Base-by-base conservation (phyloP, 2,888 invertebrate species). In the Clivina fossor region DNA sequence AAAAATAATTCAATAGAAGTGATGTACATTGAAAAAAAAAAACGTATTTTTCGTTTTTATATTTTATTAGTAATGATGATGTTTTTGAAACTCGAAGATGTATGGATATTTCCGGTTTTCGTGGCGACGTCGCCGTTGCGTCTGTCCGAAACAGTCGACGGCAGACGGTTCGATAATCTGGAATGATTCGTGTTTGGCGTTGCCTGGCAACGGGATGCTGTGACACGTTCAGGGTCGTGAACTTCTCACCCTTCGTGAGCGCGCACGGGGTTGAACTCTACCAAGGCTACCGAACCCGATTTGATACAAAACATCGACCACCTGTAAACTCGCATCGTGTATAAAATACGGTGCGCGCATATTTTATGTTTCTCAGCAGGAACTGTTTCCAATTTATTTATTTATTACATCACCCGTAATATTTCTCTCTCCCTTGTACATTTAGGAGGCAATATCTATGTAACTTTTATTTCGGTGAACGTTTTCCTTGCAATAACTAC, bases 131-230 rank as follows among this genome's bases (percentile, higher is more conserved):
- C 38, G 50, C 47, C 55, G 55, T 48, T 50, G 50, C 56, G 59
- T 58, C 58, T 61, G 59, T 58, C 58, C 61, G 60, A 53, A n/a
- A n/a, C n/a, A n/a, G n/a, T n/a, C n/a, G n/a, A n/a, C n/a, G n/a
- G 53, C 59, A 56, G 54, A 44, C 60, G 59, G 62, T 62, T 62
- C 62, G 56, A 64, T 62, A 62, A 60, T 56, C 59, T 62, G 60
- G 61, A 61, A 59, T 56, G 55, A 56, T 50, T 44, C 58, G 58
- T 61, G 51, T 58, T 61, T 40, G 57, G 33, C 57, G 58, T 61
- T 58, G 60, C 62, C 28, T 59, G 28, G 62, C 61, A 61, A 63
- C 61, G 51, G 48, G 53, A 59, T 57, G 59, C 56, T 38, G 59
- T 58, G 57, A 54, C 60, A 53, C 49, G 41, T 43, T 53, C 53